Conservation (phyloP, 2,888 invertebrate genomes). For the Choreutis nemorana region DNA sequence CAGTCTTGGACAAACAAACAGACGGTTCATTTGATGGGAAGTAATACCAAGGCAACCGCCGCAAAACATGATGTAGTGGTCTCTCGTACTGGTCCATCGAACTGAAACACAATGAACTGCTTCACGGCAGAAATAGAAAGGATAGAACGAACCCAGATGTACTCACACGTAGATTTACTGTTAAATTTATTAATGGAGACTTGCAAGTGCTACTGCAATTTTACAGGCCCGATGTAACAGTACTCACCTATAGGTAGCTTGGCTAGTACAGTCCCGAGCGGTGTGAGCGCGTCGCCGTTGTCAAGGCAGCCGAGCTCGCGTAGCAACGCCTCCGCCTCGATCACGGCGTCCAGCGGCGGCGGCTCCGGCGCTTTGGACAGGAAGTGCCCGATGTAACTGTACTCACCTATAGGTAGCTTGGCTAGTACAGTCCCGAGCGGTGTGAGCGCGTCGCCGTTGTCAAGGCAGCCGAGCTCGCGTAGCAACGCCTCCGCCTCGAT, state of each 20-base stretch:
- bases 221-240: background rate
- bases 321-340: conserved; percentile 90
- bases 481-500: conserved; percentile 93
- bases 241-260: conserved; percentile 81
- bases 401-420: conserved; percentile 80
- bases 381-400: conserved; percentile 82
- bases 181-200: too few species aligned
- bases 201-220: too few species aligned
- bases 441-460: conserved; percentile 86
- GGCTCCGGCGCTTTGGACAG: conserved; percentile 95
- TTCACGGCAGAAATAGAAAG: too few species aligned
- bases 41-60: too few species aligned
- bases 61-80: too few species aligned
- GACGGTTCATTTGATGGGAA: too few species aligned
- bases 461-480: conserved; percentile 91
- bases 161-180: too few species aligned
- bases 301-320: conserved; percentile 93
- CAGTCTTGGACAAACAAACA: too few species aligned
- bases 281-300: conserved; percentile 85
- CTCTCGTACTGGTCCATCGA: too few species aligned
- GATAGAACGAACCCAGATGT: too few species aligned
- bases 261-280: conserved; percentile 92
- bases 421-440: conserved; percentile 94
- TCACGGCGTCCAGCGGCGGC: conserved; percentile 96
- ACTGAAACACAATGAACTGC: too few species aligned